phyloP scores from a whole-genome alignment of 2,888 invertebrate species.

The Notodonta ziczac region DNA sequence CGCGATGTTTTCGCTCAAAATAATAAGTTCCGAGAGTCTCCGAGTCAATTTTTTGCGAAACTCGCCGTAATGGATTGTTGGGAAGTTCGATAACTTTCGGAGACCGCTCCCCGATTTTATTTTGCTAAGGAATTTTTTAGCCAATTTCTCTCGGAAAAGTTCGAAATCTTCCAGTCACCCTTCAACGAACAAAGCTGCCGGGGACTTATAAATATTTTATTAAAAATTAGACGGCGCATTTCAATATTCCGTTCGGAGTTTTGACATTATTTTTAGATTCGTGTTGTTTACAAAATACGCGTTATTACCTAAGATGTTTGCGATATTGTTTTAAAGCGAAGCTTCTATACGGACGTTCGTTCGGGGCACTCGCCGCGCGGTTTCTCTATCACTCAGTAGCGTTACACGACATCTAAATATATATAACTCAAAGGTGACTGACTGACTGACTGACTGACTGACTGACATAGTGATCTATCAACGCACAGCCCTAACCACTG shows the following conservation, averaged over 20 bases:
- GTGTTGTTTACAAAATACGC: conserved; percentile 17
- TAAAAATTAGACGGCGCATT: conserved; percentile 38
- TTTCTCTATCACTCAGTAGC: too few species aligned
- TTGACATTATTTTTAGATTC: conserved; percentile 23
- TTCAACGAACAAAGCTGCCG: conserved; percentile 59
- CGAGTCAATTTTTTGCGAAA: conserved; percentile 80
- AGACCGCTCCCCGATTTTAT: conserved; percentile 82
- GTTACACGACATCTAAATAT: too few species aligned
- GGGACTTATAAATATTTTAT: conserved; percentile 51
- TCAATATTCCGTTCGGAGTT: conserved; percentile 22
- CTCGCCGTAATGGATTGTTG: conserved; percentile 84
- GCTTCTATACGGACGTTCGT: too few species aligned
- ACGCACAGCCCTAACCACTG: too few species aligned
- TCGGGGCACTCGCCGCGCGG: too few species aligned
- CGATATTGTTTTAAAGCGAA: background rate
- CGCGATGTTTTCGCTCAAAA: conserved; percentile 82
- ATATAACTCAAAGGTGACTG: too few species aligned
- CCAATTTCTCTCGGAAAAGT: conserved; percentile 80
- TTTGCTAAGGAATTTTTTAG: conserved; percentile 81
- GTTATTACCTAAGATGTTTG: background rate
- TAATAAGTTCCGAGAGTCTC: conserved; percentile 75
- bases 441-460: too few species aligned
- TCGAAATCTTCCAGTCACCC: conserved; percentile 78
- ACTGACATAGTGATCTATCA: too few species aligned
- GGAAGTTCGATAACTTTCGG: conserved; percentile 83